Conservation (phyloP, 2,888 invertebrate genomes). For the Pherbina coryleti region DNA sequence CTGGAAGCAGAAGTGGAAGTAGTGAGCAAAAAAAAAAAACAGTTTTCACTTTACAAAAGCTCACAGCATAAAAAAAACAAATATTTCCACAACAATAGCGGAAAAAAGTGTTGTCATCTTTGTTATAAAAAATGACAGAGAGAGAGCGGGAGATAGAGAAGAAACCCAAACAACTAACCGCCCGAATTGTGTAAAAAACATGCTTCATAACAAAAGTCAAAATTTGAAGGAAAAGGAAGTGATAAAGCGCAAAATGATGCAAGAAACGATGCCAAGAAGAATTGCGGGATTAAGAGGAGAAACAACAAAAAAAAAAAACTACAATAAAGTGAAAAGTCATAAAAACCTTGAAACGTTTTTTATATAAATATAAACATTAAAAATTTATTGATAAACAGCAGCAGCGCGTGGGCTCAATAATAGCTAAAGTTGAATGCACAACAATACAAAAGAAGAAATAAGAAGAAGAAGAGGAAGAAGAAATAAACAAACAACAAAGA, state of each 20-base stretch:
- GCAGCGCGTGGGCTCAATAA: too few relatives aligned
- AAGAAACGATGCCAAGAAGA: too few relatives aligned
- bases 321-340: background rate
- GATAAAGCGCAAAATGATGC: background rate
- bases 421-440: too few relatives aligned
- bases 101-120: background rate
- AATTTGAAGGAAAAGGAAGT: background rate
- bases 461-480: background rate
- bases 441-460: too few relatives aligned
- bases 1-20: conserved; percentile 13
- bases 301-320: background rate
- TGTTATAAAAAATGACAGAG: background rate
- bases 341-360: too few relatives aligned
- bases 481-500: background rate
- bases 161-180: background rate
- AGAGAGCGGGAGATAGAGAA: background rate
- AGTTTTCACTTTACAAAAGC: conserved; percentile 17
- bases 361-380: too few relatives aligned
- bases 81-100: background rate
- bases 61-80: background rate
- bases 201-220: background rate
- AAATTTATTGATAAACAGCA: too few relatives aligned
- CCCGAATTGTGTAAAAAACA: background rate
- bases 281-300: too few relatives aligned
- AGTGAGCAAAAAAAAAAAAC: conserved; percentile 3